phyloP scores from a whole-genome alignment of 1,140 invertebrate species.

The Medauroidea extradentata region DNA sequence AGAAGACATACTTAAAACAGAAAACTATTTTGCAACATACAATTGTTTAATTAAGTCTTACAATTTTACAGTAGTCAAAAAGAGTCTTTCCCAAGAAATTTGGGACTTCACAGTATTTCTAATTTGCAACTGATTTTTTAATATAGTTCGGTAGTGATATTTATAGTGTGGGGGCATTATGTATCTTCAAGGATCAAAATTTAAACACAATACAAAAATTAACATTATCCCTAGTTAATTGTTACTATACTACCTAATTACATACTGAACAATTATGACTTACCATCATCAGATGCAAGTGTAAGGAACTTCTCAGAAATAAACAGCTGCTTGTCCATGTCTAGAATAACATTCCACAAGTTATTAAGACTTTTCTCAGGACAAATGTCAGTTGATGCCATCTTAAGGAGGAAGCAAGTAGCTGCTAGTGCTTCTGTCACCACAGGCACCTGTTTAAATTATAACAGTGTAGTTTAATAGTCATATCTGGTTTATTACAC shows the following conservation, averaged over 20 bases:
- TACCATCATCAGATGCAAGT: conserved; percentile 62
- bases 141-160: too few relatives aligned
- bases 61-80: too few relatives aligned
- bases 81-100: too few relatives aligned
- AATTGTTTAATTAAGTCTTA: too few relatives aligned
- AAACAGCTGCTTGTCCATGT: conserved; percentile 73
- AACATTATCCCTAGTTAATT: not conserved
- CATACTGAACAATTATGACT: conserved; percentile 20
- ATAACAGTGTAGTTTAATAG: not conserved
- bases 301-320: conserved; percentile 76
- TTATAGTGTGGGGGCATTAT: too few relatives aligned
- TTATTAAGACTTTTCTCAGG: conserved; percentile 51
- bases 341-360: conserved; percentile 65
- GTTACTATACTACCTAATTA: not conserved
- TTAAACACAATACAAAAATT: not conserved
- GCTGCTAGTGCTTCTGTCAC: conserved; percentile 78
- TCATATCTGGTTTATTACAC: not conserved
- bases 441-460: conserved; percentile 44
- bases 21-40: too few relatives aligned
- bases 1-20: too few relatives aligned
- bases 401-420: conserved; percentile 64
- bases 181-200: not conserved
- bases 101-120: too few relatives aligned
- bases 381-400: conserved; percentile 50
- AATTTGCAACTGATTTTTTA: too few relatives aligned